A percentile compares a stretch with the other conserved stretches of the same genome.
Conservation (phyloP, 2,888 invertebrate genomes). For the Drosophila helvetica region DNA sequence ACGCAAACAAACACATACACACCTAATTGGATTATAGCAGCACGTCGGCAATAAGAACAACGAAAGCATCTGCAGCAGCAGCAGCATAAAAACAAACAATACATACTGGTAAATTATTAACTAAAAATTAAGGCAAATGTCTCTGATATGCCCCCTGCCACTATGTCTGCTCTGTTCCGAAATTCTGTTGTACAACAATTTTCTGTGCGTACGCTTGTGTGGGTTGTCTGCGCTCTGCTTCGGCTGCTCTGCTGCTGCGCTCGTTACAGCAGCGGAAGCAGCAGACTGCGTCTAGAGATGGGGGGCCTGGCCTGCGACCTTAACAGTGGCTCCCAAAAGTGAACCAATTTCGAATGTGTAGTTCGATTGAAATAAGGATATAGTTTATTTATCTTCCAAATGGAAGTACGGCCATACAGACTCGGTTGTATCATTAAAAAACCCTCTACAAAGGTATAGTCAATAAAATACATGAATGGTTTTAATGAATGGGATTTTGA, state of each 20-base stretch:
- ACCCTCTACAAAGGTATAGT: too few relatives aligned
- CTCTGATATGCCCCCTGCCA: neutral
- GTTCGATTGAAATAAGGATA: neutral
- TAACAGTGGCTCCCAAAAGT: slow-evolving; percentile 14
- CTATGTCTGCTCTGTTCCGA: slow-evolving; percentile 23
- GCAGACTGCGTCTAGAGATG: slow-evolving; percentile 25
- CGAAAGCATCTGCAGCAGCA: slow-evolving; percentile 29
- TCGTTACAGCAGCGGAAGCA: slow-evolving; percentile 32
- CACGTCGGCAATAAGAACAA: slow-evolving; percentile 38
- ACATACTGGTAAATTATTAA: slow-evolving; percentile 61
- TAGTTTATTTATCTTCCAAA: too few relatives aligned
- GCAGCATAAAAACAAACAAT: slow-evolving; percentile 32
- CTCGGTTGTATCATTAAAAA: too few relatives aligned
- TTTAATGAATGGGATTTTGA: neutral
- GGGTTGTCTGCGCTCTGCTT: slow-evolving; percentile 25
- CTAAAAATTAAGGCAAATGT: slow-evolving; percentile 26
- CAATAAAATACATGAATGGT: neutral
- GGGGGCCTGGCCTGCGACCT: slow-evolving; percentile 37
- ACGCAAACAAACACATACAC: slow-evolving; percentile 47
- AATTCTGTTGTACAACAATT: slow-evolving; percentile 53
- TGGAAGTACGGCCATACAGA: too few relatives aligned
- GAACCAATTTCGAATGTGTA: neutral
- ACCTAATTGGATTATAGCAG: slow-evolving; percentile 62
- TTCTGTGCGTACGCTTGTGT: slow-evolving; percentile 34
- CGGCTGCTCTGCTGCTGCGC: slow-evolving; percentile 19